These are phyloP conservation scores for Myathropa florea DNA, from an alignment of 2,888 invertebrate species.

Conservation along the genomic window DNA sequence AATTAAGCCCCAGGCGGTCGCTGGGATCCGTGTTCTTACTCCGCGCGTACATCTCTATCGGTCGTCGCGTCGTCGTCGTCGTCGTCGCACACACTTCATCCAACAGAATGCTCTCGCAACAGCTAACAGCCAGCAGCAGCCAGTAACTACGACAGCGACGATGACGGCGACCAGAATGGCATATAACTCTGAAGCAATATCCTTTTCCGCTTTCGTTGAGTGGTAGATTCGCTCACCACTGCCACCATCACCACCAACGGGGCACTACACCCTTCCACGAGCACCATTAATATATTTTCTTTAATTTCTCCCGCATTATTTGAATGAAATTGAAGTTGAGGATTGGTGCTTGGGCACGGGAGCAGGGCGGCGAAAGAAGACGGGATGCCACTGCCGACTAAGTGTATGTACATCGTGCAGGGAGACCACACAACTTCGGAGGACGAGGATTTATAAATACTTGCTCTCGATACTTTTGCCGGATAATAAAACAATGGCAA, in stretches of 20 bases:
- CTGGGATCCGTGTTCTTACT: slow-evolving; percentile 58
- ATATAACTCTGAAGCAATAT: slow-evolving; percentile 54
- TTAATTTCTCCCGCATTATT: slow-evolving; percentile 69
- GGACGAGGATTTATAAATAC: slow-evolving; percentile 67
- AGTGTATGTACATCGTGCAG: background rate
- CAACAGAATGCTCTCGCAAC: slow-evolving; percentile 11
- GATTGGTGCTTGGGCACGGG: slow-evolving; percentile 14
- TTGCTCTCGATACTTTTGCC: slow-evolving; percentile 62
- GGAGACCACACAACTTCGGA: slow-evolving; percentile 47
- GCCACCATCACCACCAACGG: background rate
- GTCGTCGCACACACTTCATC: background rate
- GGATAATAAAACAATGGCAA: slow-evolving; percentile 68
- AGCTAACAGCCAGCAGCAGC: slow-evolving; percentile 12
- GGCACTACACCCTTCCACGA: slow-evolving; percentile 4
- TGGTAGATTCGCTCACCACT: background rate
- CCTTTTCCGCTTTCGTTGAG: slow-evolving; percentile 43
- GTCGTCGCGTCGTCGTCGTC: background rate
- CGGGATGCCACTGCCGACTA: too few relatives aligned
- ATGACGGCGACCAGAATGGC: slow-evolving; percentile 7
- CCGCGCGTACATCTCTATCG: slow-evolving; percentile 47
- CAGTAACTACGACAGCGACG: slow-evolving; percentile 8
- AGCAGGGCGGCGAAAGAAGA: background rate
- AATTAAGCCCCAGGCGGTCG: slow-evolving; percentile 70
- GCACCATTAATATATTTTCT: slow-evolving; percentile 65
- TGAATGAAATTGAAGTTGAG: slow-evolving; percentile 69